Conservation (phyloP, 1,140 invertebrate genomes). For the Rhizoglyphus robini region DNA sequence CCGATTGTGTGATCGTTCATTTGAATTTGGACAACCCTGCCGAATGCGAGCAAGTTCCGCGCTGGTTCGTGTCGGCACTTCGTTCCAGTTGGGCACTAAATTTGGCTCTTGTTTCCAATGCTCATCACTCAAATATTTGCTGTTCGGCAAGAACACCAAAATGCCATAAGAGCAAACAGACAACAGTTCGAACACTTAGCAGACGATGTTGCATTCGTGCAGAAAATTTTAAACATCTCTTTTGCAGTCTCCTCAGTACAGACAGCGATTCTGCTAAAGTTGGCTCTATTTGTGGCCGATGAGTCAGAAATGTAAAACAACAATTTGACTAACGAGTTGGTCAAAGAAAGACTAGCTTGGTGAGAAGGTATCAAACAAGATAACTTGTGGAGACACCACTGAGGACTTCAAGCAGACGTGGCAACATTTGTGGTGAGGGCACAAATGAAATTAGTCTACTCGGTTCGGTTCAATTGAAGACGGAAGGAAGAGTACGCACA, state of each 20-base stretch:
- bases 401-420: too few relatives aligned
- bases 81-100: conserved; percentile 12
- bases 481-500: conserved; percentile 4
- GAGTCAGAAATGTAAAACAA: not conserved
- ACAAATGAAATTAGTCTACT: not conserved
- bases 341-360: not conserved
- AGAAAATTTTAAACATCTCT: not conserved
- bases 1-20: not conserved
- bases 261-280: not conserved
- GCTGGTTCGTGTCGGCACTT: conserved; percentile 5
- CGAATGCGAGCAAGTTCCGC: not conserved
- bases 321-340: conserved; percentile 13
- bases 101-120: conserved; percentile 10
- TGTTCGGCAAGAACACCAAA: not conserved
- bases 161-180: not conserved
- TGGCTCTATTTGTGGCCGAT: not conserved
- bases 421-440: not conserved
- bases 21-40: too few relatives aligned
- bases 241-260: too few relatives aligned
- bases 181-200: not conserved
- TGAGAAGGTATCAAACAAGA: too few relatives aligned
- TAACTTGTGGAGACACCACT: too few relatives aligned
- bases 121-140: not conserved
- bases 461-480: conserved; percentile 1
- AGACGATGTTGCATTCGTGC: too few relatives aligned